Percentiles rank a stretch among this genome's conserved stretches.
Conservation (phyloP, 2,113 vertebrate species). For the Neotragus moschatus region DNA sequence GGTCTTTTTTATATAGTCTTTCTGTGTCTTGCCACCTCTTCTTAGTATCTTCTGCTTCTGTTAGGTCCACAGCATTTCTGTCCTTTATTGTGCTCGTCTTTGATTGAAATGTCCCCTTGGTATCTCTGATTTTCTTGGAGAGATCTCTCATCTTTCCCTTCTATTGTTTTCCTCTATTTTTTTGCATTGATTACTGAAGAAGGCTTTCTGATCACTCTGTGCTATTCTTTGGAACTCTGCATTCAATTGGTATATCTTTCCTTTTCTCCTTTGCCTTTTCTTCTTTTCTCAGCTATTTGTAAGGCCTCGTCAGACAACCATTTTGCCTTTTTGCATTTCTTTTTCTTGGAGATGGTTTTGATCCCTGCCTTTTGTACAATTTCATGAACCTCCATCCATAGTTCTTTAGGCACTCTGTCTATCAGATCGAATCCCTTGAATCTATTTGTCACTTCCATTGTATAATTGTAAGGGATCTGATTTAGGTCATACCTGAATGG, state of each 20-base stretch:
- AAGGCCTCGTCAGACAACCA: not conserved
- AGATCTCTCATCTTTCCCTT: not conserved
- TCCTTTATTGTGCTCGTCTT: not conserved
- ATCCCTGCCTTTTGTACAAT: not conserved
- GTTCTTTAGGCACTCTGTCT: not conserved
- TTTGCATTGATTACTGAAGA: not conserved
- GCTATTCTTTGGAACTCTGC: not conserved
- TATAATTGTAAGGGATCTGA: not conserved
- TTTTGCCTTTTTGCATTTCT: not conserved
- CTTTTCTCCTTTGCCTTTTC: not conserved
- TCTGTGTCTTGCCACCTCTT: not conserved
- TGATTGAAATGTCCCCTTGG: not conserved
- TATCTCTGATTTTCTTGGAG: not conserved
- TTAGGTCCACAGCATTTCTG: not conserved
- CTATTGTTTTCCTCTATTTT: not conserved
- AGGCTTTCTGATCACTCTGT: not conserved
- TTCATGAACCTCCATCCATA: not conserved
- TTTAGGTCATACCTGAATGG: not conserved
- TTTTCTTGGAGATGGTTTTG: not conserved
- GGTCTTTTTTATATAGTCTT: not conserved
- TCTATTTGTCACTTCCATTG: not conserved
- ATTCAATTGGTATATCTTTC: not conserved
- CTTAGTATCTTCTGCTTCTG: not conserved
- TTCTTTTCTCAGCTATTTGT: not conserved
- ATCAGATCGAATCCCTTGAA: not conserved